These are phyloP conservation scores for Rhopalosiphum padi DNA, from an alignment of 1,140 invertebrate species.

Conservation along the genomic window DNA sequence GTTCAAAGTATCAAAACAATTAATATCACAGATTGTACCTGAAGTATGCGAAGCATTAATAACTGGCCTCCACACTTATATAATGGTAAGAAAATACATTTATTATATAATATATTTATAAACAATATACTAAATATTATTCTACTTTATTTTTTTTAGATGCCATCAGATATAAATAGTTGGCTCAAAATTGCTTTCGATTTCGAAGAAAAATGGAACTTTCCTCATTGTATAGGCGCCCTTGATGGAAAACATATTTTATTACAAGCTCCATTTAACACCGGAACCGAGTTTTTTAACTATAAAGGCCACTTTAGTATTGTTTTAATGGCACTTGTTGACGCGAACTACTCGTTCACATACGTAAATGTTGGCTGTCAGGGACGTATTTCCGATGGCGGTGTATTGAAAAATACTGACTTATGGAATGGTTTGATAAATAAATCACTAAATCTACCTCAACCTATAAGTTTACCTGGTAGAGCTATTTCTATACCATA, in stretches of 20 bases:
- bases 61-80: conserved; percentile 3
- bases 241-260: conserved; percentile 64
- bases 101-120: not conserved
- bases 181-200: conserved; percentile 62
- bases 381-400: too few species aligned
- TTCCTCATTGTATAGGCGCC: conserved; percentile 62
- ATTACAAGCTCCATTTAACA: conserved; percentile 62
- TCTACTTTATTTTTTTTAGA: conserved; percentile 57
- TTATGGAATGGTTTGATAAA: too few species aligned
- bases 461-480: too few species aligned
- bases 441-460: too few species aligned
- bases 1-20: not conserved
- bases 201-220: conserved; percentile 61
- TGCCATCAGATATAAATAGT: conserved; percentile 61
- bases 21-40: not conserved
- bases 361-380: too few species aligned
- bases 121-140: not conserved
- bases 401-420: too few species aligned
- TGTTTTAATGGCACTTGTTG: conserved; percentile 52
- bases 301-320: conserved; percentile 59
- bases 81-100: not conserved
- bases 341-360: too few species aligned
- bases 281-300: conserved; percentile 59
- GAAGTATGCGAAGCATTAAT: conserved; percentile 11
- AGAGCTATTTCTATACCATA: too few species aligned